Evolutionary conservation across 2,797 vertebrate genomes (phyloP).

Genomic region (Melanotaenia trifasciata): DNA sequence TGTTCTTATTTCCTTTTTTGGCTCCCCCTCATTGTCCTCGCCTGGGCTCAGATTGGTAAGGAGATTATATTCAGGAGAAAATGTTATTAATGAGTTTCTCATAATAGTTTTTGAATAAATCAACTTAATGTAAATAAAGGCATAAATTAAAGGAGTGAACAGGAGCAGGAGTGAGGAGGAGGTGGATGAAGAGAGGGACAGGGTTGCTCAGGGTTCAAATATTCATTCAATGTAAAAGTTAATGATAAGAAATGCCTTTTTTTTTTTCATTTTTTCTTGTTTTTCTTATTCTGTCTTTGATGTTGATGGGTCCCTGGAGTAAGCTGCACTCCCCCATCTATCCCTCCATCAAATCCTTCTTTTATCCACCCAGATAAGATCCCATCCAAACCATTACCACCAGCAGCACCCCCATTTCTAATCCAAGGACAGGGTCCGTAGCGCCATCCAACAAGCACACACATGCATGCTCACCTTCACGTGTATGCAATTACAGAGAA

Average conservation of each 20-base stretch:
- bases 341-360: constrained; percentile 42
- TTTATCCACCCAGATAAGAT: constrained; percentile 60
- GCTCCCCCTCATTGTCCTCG: constrained; percentile 8
- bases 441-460: constrained; percentile 25
- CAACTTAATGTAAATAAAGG: constrained; percentile 87
- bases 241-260: constrained; percentile 24
- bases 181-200: constrained; percentile 6
- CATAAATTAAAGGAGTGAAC: constrained; percentile 48
- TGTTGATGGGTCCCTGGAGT: constrained; percentile 61
- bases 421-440: constrained; percentile 55
- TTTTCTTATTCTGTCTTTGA: constrained; percentile 64
- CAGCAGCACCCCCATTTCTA: constrained; percentile 36
- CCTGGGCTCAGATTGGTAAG: constrained; percentile 71
- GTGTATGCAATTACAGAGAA: constrained; percentile 40
- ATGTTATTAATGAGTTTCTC: constrained; percentile 82
- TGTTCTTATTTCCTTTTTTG: background rate
- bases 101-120: constrained; percentile 84
- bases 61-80: constrained; percentile 79
- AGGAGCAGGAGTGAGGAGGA: constrained; percentile 23
- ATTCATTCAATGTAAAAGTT: constrained; percentile 88
- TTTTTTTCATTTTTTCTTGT: constrained; percentile 39
- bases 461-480: constrained; percentile 26
- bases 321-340: constrained; percentile 33
- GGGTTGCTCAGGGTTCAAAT: constrained; percentile 81
- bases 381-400: constrained; percentile 56